Conservation (phyloP, 2,797 vertebrate genomes). For the Necrosyrtes monachus region DNA sequence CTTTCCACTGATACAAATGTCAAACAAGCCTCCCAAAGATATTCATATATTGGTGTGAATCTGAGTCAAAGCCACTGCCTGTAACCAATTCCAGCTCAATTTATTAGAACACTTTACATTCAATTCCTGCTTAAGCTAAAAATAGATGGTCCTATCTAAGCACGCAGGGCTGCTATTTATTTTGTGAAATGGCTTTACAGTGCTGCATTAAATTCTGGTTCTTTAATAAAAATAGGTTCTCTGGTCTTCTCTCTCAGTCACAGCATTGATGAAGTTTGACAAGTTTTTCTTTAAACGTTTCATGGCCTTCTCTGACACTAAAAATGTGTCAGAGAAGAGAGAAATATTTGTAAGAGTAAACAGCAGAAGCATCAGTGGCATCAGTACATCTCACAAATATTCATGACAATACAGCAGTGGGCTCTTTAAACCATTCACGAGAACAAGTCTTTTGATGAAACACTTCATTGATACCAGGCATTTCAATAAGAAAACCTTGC, state of each 20-base stretch:
- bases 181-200: conserved; percentile 39
- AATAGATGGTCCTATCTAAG: conserved; percentile 32
- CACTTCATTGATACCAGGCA: neutral
- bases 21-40: neutral
- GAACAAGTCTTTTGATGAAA: neutral
- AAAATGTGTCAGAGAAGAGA: neutral
- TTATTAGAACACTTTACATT: conserved; percentile 9
- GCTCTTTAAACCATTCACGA: neutral
- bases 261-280: neutral
- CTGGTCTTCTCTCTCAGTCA: neutral
- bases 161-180: conserved; percentile 38
- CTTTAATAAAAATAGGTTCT: neutral
- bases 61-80: conserved; percentile 2
- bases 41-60: neutral
- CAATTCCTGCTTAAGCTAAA: conserved; percentile 26
- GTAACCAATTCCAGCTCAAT: conserved; percentile 20
- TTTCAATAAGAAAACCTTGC: neutral
- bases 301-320: neutral
- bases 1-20: neutral
- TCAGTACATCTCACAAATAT: neutral
- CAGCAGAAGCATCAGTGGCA: neutral
- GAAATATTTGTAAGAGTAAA: neutral
- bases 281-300: neutral
- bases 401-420: neutral
- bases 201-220: neutral